Base-by-base conservation (phyloP, 2,888 invertebrate species). In the Sphinx pinastri region DNA sequence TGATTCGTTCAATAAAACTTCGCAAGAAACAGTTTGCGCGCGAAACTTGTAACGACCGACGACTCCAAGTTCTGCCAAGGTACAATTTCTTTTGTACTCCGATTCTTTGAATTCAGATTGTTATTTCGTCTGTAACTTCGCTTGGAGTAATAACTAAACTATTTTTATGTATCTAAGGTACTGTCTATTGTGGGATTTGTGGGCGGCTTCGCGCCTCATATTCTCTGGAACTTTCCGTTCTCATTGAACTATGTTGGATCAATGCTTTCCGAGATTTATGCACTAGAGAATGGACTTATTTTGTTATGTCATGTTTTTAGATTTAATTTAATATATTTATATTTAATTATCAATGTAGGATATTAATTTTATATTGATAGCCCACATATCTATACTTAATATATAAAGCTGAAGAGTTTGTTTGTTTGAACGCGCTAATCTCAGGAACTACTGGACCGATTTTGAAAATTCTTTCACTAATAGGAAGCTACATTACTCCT, bases 1-100 rank as follows among this genome's bases (percentile, higher is more conserved):
- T 25, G 2, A 38, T 38, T 38, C 38, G 38, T 38, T 38, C 38
- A 38, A 38, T 38, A 60, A 69, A 54, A 63, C 52, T 63, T 7
- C 54, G 11, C 45, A 63, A 19, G 68, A 69, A 72, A 72, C 68
- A 51, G 47, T 47, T 74, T 68, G 67, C 45, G 52, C 68, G 54
- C 57, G 14, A n/a, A 73, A 75, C 59, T 78, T 72, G 72, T 76
- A 74, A 77, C 72, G 74, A 71, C 57, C 31, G 47, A 54, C 59
- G 38, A 66, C 58, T 55, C 12, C 51, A 73, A 77, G 69, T 77
- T 74, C 67, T 72, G 68, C 58, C 66, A 73, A 70, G 68, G 45
- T 59, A 57, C n/a, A 63, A 45, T 63, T 51, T 68, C 72, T 71
- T 72, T 72, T 76, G 74, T 78, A 52, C 63, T 58, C 69, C 66